Evolutionary conservation across 2,797 vertebrate species (phyloP).

Genomic region (Malurus splendens): DNA sequence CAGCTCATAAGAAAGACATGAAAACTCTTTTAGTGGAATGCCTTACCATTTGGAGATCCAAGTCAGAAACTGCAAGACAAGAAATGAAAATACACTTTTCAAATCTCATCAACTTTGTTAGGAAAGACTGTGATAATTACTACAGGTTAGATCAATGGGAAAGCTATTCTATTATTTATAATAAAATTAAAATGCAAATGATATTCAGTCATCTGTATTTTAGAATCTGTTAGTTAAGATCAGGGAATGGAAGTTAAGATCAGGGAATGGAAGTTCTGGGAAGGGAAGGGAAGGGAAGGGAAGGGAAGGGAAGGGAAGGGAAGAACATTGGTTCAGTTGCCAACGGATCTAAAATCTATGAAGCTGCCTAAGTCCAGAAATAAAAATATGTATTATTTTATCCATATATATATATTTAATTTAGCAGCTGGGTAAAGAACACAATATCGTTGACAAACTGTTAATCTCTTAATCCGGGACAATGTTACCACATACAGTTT

Average conservation of each 20-base stretch:
- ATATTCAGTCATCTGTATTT: not conserved
- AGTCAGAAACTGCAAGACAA: not conserved
- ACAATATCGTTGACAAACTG: not conserved
- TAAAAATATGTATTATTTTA: too few relatives aligned
- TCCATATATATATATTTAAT: too few relatives aligned
- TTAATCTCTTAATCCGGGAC: not conserved
- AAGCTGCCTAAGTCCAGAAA: too few relatives aligned
- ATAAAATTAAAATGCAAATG: not conserved
- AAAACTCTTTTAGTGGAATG: not conserved
- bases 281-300: not conserved
- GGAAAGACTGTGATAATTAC: not conserved
- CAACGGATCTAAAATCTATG: not conserved
- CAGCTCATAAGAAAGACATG: not conserved
- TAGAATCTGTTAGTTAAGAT: not conserved
- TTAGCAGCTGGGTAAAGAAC: not conserved
- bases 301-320: too few relatives aligned
- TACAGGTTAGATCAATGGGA: not conserved
- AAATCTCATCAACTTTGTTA: not conserved
- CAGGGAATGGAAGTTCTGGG: too few relatives aligned
- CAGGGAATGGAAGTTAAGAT: not conserved
- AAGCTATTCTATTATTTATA: not conserved
- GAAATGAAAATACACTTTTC: not conserved
- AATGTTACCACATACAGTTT: not conserved
- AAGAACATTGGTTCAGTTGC: not conserved
- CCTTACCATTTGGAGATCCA: not conserved